Evolutionary conservation across 2,113 vertebrate species (phyloP).

Genomic region (Bagarius yarrelli): DNA sequence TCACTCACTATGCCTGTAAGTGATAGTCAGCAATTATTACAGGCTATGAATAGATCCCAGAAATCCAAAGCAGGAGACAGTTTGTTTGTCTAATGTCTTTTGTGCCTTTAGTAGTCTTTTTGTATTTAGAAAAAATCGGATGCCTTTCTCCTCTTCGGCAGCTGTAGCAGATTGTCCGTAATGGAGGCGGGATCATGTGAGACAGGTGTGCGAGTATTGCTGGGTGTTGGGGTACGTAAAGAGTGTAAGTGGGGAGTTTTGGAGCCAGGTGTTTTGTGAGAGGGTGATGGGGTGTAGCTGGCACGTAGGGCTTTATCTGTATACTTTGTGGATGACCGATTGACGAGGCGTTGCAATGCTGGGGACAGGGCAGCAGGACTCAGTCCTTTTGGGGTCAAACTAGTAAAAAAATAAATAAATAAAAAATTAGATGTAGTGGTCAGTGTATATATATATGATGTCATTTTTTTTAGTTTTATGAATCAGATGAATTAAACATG

Average conservation of each 20-base stretch:
- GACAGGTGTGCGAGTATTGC: constrained; percentile 76
- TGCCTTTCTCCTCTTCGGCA: constrained; percentile 90
- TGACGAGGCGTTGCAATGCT: constrained; percentile 89
- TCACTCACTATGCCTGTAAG: neutral
- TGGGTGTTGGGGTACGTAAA: constrained; percentile 74
- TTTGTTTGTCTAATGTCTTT: neutral
- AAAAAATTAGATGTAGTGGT: neutral
- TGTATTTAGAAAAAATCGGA: constrained; percentile 78
- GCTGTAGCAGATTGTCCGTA: constrained; percentile 92
- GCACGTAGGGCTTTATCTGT: constrained; percentile 93
- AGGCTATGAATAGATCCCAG: neutral
- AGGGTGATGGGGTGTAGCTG: constrained; percentile 95
- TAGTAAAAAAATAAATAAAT: constrained; percentile 60
- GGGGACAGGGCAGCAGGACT: constrained; percentile 90
- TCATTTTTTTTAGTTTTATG: no score
- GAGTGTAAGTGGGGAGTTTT: constrained; percentile 84
- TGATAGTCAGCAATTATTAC: neutral
- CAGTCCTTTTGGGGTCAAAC: constrained; percentile 91
- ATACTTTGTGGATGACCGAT: constrained; percentile 91
- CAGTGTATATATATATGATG: no score
- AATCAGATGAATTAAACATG: no score
- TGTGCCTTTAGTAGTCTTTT: neutral
- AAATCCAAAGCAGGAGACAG: neutral
- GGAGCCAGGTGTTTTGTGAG: constrained; percentile 70
- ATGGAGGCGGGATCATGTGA: constrained; percentile 89